phyloP scores from a whole-genome alignment of 2,113 vertebrate species.

The Dipodomys spectabilis region DNA sequence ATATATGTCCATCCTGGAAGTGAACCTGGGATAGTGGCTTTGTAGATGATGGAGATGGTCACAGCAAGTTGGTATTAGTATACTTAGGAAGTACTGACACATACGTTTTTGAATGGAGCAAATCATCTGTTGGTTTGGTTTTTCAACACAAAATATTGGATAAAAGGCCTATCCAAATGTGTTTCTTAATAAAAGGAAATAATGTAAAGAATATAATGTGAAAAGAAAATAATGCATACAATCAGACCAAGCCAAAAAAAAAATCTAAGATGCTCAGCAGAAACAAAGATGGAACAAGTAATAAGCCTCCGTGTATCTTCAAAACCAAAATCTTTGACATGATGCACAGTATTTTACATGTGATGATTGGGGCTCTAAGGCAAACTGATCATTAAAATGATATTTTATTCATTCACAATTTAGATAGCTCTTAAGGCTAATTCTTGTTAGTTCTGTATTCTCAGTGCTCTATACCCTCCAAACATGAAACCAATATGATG shows the following conservation, averaged over 20 bases:
- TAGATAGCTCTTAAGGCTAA: background rate
- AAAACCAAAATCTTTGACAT: background rate
- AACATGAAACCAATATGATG: background rate
- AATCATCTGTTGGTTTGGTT: background rate
- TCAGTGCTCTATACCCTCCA: background rate
- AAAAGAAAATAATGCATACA: background rate
- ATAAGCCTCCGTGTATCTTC: background rate
- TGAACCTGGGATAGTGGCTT: background rate
- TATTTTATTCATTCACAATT: slow-evolving; percentile 22
- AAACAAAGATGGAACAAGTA: slow-evolving; percentile 24
- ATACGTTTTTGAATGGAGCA: background rate
- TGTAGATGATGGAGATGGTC: background rate
- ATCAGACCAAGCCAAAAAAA: background rate
- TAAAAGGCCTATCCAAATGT: background rate
- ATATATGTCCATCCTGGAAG: slow-evolving; percentile 26
- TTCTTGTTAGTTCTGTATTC: slow-evolving; percentile 28
- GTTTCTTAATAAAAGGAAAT: slow-evolving; percentile 50
- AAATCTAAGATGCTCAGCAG: background rate
- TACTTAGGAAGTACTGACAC: background rate
- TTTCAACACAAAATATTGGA: slow-evolving; percentile 31
- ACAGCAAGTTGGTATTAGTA: background rate
- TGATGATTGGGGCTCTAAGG: background rate
- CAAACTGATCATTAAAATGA: slow-evolving; percentile 45
- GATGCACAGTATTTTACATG: background rate
- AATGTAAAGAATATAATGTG: background rate